Conservation (phyloP, 2,113 vertebrate species). For the Clinocottus analis region DNA sequence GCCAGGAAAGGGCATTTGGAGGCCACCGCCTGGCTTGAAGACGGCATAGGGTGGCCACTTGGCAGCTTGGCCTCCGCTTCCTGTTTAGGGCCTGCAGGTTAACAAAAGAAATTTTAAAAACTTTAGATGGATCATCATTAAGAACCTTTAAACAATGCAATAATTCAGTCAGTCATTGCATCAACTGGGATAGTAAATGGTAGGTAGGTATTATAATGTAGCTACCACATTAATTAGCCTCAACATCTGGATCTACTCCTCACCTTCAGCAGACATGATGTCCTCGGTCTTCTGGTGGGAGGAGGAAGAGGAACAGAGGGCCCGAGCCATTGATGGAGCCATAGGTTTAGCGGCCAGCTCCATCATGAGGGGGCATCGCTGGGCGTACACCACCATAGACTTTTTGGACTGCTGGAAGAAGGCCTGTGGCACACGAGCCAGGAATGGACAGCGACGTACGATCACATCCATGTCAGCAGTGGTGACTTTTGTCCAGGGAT, state of each 20-base stretch:
- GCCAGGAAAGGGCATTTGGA: slow-evolving; percentile 96
- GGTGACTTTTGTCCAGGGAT: slow-evolving; percentile 49
- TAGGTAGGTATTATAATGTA: not conserved
- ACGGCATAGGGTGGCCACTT: slow-evolving; percentile 76
- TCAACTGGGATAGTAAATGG: not conserved
- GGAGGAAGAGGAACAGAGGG: slow-evolving; percentile 85
- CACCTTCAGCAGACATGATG: slow-evolving; percentile 79
- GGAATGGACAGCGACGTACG: slow-evolving; percentile 93
- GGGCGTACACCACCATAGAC: slow-evolving; percentile 90
- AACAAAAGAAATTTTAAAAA: not conserved
- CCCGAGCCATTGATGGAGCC: slow-evolving; percentile 82
- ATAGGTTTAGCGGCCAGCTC: slow-evolving; percentile 86
- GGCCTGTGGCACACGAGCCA: slow-evolving; percentile 91
- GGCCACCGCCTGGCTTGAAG: slow-evolving; percentile 77
- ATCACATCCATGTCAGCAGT: slow-evolving; percentile 89
- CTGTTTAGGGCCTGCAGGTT: slow-evolving; percentile 64
- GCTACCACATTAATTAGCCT: not conserved
- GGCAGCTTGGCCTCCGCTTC: slow-evolving; percentile 71
- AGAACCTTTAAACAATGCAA: not conserved
- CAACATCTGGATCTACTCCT: slow-evolving; percentile 17
- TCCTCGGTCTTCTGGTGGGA: slow-evolving; percentile 85
- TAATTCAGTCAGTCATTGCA: not conserved
- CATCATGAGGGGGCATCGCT: slow-evolving; percentile 97
- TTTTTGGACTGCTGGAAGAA: slow-evolving; percentile 95
- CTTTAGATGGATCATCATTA: not conserved